phyloP scores from a whole-genome alignment of 2,797 vertebrate genomes.

The Trematomus bernacchii region DNA sequence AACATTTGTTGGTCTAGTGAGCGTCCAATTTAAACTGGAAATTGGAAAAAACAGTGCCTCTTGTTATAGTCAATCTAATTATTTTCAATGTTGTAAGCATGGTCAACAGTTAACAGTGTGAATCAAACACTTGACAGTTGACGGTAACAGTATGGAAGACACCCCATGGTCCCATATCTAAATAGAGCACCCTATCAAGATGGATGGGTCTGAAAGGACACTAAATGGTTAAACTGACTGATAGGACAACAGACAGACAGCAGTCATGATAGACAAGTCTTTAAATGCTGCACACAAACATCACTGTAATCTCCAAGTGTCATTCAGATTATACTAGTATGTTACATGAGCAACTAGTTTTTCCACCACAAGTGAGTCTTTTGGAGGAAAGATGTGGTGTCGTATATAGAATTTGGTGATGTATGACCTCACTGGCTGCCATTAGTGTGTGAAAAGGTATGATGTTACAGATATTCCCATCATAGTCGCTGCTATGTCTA shows the following conservation, averaged over 20 bases:
- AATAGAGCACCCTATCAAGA: slow-evolving; percentile 77
- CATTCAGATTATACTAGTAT: slow-evolving; percentile 11
- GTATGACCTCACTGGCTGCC: slow-evolving; percentile 34
- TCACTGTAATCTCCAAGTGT: slow-evolving; percentile 39
- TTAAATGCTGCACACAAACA: slow-evolving; percentile 42
- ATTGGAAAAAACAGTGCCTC: neutral
- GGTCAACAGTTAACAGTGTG: slow-evolving; percentile 29
- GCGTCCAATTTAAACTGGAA: neutral
- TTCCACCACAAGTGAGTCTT: slow-evolving; percentile 2
- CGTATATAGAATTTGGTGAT: slow-evolving; percentile 31
- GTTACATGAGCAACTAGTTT: slow-evolving; percentile 22
- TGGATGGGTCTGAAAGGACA: slow-evolving; percentile 70
- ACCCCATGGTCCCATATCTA: slow-evolving; percentile 74
- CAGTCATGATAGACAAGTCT: slow-evolving; percentile 61
- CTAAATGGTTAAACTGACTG: slow-evolving; percentile 64
- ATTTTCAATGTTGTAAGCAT: slow-evolving; percentile 10
- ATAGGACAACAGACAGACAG: slow-evolving; percentile 71
- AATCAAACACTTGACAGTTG: slow-evolving; percentile 63
- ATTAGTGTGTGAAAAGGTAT: slow-evolving; percentile 36
- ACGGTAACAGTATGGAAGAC: slow-evolving; percentile 80
- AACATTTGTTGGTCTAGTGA: too few relatives aligned
- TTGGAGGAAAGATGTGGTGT: slow-evolving; percentile 12
- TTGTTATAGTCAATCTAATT: neutral
- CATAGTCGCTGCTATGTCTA: slow-evolving; percentile 45
- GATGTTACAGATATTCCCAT: slow-evolving; percentile 45